These are phyloP conservation scores for Dreissena rostriformis DNA, from an alignment of 1,140 invertebrate species.

Conservation along the genomic window DNA sequence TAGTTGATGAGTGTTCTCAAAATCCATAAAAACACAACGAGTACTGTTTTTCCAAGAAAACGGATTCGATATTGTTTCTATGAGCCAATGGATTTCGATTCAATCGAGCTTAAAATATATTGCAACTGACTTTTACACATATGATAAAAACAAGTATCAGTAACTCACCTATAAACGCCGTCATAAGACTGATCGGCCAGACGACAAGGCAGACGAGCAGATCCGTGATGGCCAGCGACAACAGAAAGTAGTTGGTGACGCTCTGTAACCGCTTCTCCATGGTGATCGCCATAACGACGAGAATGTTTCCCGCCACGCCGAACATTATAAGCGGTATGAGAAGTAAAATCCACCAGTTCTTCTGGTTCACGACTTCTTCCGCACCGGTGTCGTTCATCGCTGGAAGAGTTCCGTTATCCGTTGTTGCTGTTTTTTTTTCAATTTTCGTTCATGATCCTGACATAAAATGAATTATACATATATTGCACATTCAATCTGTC, in stretches of 20 bases:
- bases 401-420: background rate
- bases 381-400: slow-evolving; percentile 18
- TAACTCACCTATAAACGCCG: slow-evolving; percentile 84
- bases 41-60: no score
- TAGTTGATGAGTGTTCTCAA: no score
- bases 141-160: background rate
- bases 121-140: background rate
- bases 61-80: no score
- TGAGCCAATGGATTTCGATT: no score
- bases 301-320: slow-evolving; percentile 91
- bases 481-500: no score
- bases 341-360: slow-evolving; percentile 73
- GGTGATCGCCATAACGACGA: slow-evolving; percentile 97
- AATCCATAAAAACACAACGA: no score
- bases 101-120: no score
- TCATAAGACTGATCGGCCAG: slow-evolving; percentile 86
- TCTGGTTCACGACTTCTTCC: slow-evolving; percentile 1
- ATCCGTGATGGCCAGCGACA: slow-evolving; percentile 97
- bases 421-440: no score
- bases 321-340: slow-evolving; percentile 73
- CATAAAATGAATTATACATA: no score
- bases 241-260: slow-evolving; percentile 97
- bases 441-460: no score
- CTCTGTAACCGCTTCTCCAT: slow-evolving; percentile 95
- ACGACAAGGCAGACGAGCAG: slow-evolving; percentile 91